Conservation (phyloP, 35 echinoderm and acorn worm genomes). For the Diadema setosum region DNA sequence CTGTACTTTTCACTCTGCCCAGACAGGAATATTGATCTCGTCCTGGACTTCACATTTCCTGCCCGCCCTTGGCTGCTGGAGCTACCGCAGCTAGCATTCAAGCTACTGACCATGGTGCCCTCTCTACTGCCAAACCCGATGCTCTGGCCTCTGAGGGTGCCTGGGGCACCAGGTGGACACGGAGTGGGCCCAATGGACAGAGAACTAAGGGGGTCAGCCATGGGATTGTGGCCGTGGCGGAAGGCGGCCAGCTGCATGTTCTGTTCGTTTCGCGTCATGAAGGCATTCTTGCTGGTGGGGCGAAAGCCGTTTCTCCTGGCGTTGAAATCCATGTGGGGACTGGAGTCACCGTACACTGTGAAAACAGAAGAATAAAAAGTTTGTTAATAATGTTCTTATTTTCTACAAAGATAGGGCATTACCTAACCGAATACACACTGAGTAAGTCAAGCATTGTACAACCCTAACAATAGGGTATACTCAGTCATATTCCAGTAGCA, state of each 20-base stretch:
- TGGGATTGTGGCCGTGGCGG: neutral
- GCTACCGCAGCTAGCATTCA: neutral
- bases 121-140: slow-evolving; percentile 40
- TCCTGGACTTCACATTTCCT: neutral
- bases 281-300: slow-evolving; percentile 12
- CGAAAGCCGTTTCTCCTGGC: slow-evolving; percentile 27
- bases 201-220: neutral
- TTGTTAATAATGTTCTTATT: neutral
- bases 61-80: neutral
- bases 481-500: too few relatives aligned
- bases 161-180: neutral
- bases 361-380: neutral
- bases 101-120: neutral
- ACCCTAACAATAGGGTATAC: too few relatives aligned
- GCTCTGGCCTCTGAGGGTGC: slow-evolving; percentile 37
- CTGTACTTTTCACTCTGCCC: slow-evolving; percentile 9
- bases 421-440: too few relatives aligned
- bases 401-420: neutral
- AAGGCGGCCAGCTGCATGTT: neutral
- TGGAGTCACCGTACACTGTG: neutral
- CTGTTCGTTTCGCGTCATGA: neutral
- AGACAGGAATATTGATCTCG: neutral
- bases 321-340: neutral
- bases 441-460: too few relatives aligned
- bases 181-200: neutral